These are phyloP conservation scores for Indicator indicator DNA, from an alignment of 2,113 vertebrate genomes.

Conservation along the genomic window DNA sequence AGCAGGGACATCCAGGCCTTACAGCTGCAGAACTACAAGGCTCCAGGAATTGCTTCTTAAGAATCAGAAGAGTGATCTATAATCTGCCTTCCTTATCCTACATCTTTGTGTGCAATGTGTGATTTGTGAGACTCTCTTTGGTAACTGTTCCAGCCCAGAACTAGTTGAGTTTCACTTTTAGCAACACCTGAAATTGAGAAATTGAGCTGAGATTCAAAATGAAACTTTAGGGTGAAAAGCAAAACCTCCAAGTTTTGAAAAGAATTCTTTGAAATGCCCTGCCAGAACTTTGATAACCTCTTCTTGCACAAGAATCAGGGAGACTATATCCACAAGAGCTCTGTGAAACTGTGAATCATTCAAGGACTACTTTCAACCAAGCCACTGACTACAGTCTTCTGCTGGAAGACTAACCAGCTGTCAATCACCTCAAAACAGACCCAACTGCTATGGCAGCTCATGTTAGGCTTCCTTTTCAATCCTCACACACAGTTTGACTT, in stretches of 20 bases:
- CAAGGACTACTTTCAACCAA: not conserved
- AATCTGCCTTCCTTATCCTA: not conserved
- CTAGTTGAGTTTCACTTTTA: not conserved
- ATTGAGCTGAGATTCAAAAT: conserved; percentile 3
- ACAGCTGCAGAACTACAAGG: not conserved
- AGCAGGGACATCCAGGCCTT: not conserved
- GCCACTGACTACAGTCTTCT: not conserved
- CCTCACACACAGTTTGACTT: not conserved
- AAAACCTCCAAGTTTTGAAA: conserved; percentile 2
- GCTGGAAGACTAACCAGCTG: not conserved
- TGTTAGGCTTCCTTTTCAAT: fast-evolving
- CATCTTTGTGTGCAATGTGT: not conserved
- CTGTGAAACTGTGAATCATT: not conserved
- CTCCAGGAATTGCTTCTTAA: not conserved
- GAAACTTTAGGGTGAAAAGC: not conserved
- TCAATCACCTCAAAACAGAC: not conserved
- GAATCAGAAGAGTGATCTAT: not conserved
- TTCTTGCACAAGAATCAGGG: not conserved
- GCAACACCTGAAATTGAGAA: not conserved
- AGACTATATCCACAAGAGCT: not conserved
- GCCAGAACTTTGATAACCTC: not conserved
- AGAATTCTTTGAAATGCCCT: not conserved
- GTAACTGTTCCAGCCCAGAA: not conserved
- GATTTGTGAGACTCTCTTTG: not conserved
- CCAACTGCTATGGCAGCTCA: not conserved